Base-by-base conservation (phyloP, 2,888 invertebrate species). In the Hydrotaea cyrtoneurina region DNA sequence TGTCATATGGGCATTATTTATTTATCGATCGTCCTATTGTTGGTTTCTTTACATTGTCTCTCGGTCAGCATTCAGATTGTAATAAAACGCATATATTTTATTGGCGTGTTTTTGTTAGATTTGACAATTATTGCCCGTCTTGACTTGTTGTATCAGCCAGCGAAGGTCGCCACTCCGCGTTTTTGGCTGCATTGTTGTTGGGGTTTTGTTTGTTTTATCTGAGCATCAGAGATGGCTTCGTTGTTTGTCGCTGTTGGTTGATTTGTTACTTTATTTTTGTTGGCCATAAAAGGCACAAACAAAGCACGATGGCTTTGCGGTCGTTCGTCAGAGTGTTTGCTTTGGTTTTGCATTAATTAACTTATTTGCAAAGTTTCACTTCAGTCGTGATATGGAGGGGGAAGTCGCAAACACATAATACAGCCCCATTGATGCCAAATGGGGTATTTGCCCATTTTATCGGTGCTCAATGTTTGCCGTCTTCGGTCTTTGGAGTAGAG, bases 101-200 rank as follows among this genome's bases (percentile, higher is more conserved):
- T 69, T 76, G 23, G 53, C 26, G 36, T 77, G 19, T 77, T 69
- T 66, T 77, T 77, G 66, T 43, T 69, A 15, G 55, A 23, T 55
- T 69, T 57, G 77, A 57, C 69, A 77, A 66, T 69, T 77, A 77
- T 77, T 69, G 55, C 53, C 55, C 66, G 77, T 77, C 10, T 69
- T 19, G 69, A 23, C 69, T 69, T 21, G 17, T 36, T 64, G 11
- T 57, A 43, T 43, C 59, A 36, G 39, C 66, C 17, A 62, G 23
- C 31, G 77, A 77, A 77, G 77, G 77, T 57, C 77, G 55, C 11
- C 13, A 55, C 17, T 53, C 57, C 39, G 23, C 55, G 43, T n/a
- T 69, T 53, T 53, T 36, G 53, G 55, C 69, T 39, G 15, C 55
- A 69, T 66, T 57, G 36, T 62, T n/a, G 69, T 39, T 39, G 39